phyloP scores from a whole-genome alignment of 2,113 vertebrate species.

The Tichodroma muraria region DNA sequence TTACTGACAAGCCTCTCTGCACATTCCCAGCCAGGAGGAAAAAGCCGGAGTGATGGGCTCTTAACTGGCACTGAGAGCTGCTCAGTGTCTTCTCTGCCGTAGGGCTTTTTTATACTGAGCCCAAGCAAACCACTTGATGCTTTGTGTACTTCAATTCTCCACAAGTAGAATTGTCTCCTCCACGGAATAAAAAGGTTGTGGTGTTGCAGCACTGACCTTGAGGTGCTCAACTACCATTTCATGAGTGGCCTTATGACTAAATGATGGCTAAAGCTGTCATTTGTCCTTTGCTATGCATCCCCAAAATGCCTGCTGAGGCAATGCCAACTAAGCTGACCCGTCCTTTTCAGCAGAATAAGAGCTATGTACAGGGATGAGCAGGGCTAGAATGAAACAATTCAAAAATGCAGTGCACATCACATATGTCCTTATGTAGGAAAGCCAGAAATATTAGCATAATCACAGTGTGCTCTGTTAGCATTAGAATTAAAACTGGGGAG shows the following conservation, averaged over 20 bases:
- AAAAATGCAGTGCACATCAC: slow-evolving; percentile 24
- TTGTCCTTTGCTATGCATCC: neutral
- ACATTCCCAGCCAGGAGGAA: neutral
- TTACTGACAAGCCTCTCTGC: neutral
- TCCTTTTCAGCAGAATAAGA: neutral
- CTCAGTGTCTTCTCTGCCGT: neutral
- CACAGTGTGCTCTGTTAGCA: slow-evolving; percentile 57
- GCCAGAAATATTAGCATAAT: slow-evolving; percentile 68
- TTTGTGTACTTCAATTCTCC: neutral
- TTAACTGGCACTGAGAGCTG: neutral
- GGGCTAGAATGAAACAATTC: slow-evolving; percentile 41
- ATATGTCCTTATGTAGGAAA: slow-evolving; percentile 44
- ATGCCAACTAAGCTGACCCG: neutral
- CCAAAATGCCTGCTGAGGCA: neutral
- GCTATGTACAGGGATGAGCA: neutral
- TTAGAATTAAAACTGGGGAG: slow-evolving; percentile 42
- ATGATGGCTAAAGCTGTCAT: neutral
- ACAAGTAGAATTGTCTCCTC: neutral
- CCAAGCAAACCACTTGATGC: neutral
- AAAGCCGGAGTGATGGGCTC: rapidly evolving
- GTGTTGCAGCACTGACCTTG: neutral
- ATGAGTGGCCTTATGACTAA: neutral
- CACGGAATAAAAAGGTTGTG: neutral
- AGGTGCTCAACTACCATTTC: neutral
- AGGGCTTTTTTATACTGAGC: neutral